phyloP scores from a whole-genome alignment of 2,888 invertebrate species.

The Synanthedon tipuliformis region DNA sequence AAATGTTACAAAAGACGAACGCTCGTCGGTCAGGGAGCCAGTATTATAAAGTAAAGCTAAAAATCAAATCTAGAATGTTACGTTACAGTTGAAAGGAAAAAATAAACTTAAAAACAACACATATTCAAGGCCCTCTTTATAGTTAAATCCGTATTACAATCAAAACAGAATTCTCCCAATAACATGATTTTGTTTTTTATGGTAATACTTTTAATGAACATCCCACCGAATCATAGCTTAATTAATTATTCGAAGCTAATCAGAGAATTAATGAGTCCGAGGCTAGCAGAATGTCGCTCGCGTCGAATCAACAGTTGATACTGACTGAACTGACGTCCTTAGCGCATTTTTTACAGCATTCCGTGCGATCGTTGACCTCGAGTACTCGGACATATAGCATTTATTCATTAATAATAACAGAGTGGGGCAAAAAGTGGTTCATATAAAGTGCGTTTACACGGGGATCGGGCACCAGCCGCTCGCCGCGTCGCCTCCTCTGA shows the following conservation, averaged over 20 bases:
- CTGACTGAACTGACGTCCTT: constrained; percentile 52
- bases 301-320: constrained; percentile 35
- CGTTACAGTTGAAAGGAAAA: no score
- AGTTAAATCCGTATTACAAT: background rate
- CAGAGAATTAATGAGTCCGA: constrained; percentile 39
- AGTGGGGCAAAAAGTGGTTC: constrained; percentile 51
- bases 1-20: no score
- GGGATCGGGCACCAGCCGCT: constrained; percentile 10
- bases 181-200: background rate
- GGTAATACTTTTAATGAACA: constrained; percentile 10
- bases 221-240: constrained; percentile 16
- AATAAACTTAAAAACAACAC: no score
- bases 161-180: background rate
- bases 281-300: constrained; percentile 14
- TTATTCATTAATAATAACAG: constrained; percentile 60
- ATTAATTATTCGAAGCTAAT: constrained; percentile 43
- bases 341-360: constrained; percentile 62
- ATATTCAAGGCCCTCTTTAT: background rate
- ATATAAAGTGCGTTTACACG: constrained; percentile 48
- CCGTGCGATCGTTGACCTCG: constrained; percentile 56
- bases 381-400: constrained; percentile 50
- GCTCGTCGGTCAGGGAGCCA: no score
- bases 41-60: no score
- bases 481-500: constrained; percentile 14
- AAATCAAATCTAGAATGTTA: no score